Evolutionary conservation across 2,888 invertebrate genomes (phyloP).

Genomic region (Aphodius sticticus): DNA sequence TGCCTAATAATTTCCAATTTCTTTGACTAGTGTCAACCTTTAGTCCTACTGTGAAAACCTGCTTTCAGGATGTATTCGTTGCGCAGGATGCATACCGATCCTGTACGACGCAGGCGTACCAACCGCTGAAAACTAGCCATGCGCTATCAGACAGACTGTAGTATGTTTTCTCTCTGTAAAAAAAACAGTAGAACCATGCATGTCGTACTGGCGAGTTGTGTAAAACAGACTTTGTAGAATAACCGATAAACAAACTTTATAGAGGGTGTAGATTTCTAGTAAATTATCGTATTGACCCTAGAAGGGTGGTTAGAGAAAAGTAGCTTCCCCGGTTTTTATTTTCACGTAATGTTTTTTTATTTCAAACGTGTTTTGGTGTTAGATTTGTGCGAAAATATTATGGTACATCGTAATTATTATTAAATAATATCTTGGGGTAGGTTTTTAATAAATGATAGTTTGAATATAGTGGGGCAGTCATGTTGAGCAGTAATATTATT

Average conservation of each 20-base stretch:
- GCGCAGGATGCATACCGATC: not conserved
- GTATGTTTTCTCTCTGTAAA: not conserved
- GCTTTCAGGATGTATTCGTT: not conserved
- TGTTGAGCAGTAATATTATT: not conserved
- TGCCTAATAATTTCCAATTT: not conserved
- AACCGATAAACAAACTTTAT: not conserved
- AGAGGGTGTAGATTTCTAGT: not conserved
- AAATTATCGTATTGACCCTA: not conserved
- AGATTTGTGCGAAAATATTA: not conserved
- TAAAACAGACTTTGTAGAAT: not conserved
- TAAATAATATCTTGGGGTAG: too few relatives aligned
- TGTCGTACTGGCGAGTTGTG: not conserved
- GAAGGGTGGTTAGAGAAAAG: not conserved
- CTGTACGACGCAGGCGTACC: constrained; percentile 29
- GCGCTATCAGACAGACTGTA: constrained; percentile 15
- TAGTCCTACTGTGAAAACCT: not conserved
- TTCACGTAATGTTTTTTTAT: not conserved
- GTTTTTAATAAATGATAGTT: not conserved
- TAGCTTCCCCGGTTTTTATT: too few relatives aligned
- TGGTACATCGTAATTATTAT: too few relatives aligned
- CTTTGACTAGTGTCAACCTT: not conserved
- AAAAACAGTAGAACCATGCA: not conserved
- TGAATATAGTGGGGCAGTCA: not conserved
- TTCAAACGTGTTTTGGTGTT: not conserved
- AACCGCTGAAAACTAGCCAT: constrained; percentile 28